Percentiles rank a stretch among this genome's conserved stretches.
These are phyloP conservation scores for Pomacea canaliculata DNA, from an alignment of 2,888 invertebrate genomes.

Conservation along the genomic window DNA sequence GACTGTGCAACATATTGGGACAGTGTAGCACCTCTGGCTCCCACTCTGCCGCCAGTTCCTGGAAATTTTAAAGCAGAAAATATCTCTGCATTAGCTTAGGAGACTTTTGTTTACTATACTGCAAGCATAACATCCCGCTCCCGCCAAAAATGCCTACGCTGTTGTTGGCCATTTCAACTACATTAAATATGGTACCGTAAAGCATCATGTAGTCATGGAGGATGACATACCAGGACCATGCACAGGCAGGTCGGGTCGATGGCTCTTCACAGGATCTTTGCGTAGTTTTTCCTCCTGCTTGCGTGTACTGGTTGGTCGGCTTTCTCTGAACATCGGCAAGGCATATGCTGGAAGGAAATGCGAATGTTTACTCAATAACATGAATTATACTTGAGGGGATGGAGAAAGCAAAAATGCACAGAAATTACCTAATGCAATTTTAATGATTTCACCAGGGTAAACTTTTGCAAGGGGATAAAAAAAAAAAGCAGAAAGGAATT, in stretches of 20 bases:
- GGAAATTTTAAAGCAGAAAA: neutral
- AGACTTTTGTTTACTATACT: neutral
- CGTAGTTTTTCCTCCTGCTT: slow-evolving; percentile 93
- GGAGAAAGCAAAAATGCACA: too few species aligned
- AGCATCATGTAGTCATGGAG: too few species aligned
- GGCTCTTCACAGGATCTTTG: slow-evolving; percentile 74
- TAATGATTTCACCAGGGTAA: too few species aligned
- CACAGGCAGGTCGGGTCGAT: slow-evolving; percentile 74
- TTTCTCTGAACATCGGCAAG: slow-evolving; percentile 92
- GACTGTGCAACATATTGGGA: slow-evolving; percentile 97
- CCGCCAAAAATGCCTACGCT: too few species aligned
- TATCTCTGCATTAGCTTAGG: neutral
- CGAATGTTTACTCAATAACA: neutral
- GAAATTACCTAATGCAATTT: too few species aligned
- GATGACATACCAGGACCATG: slow-evolving; percentile 71
- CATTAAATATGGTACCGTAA: too few species aligned
- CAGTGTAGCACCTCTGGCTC: slow-evolving; percentile 93
- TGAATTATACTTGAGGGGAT: neutral
- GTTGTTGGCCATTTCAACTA: too few species aligned
- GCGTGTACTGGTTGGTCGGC: slow-evolving; percentile 80
- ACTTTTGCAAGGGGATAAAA: too few species aligned
- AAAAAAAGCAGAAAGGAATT: too few species aligned
- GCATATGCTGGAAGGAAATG: slow-evolving; percentile 75
- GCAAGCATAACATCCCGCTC: neutral
- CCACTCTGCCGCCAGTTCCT: slow-evolving; percentile 87